Evolutionary conservation across 2,888 invertebrate species (phyloP).

Genomic region (Dicyrtomina minuta): DNA sequence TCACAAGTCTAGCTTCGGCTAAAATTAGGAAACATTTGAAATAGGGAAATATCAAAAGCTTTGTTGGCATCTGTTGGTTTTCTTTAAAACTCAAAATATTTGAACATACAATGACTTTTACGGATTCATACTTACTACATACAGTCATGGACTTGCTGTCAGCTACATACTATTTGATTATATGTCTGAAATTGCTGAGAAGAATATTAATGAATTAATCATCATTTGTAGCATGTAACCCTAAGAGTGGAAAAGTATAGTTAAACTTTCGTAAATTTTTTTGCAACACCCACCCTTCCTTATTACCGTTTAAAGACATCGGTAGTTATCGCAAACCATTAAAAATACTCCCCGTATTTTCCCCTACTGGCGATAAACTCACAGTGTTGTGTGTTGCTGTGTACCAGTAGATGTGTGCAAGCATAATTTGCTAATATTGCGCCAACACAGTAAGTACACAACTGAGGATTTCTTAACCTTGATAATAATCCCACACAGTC

Average conservation of each 20-base stretch:
- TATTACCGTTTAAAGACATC: slow-evolving; percentile 14
- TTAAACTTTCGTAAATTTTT: not conserved
- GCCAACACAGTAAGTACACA: not conserved
- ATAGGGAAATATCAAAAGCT: no score
- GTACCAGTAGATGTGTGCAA: not conserved
- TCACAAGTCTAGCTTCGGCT: no score
- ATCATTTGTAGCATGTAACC: no score
- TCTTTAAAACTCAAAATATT: no score
- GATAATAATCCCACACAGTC: slow-evolving; percentile 26
- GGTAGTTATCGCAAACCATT: slow-evolving; percentile 4
- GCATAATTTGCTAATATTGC: slow-evolving; percentile 6
- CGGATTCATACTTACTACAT: no score
- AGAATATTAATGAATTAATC: no score
- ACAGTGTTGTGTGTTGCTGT: not conserved
- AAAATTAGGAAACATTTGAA: no score
- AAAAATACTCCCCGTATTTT: slow-evolving; percentile 2
- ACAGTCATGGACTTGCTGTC: no score
- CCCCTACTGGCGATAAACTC: not conserved
- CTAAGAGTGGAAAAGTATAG: not conserved
- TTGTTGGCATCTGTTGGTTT: no score
- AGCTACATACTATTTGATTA: no score
- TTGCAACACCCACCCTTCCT: slow-evolving; percentile 16
- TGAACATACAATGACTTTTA: no score
- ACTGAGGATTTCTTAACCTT: slow-evolving; percentile 29
- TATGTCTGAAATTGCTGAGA: no score